Conservation (phyloP, 92 coral and sea anemone species). For the Porites divaricata region DNA sequence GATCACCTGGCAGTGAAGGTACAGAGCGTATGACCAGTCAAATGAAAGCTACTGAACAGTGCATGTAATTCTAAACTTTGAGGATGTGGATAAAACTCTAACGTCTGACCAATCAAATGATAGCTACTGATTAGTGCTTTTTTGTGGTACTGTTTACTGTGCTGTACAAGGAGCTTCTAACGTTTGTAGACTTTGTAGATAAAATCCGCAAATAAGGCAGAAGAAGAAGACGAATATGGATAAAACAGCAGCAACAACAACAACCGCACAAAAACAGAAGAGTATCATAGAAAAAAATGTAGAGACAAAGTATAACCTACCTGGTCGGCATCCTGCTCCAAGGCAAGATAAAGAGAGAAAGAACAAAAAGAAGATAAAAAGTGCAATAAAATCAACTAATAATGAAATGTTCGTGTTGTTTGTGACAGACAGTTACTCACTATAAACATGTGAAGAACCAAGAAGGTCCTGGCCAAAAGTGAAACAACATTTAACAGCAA, state of each 20-base stretch:
- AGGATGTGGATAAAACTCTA: neutral
- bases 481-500: too few species aligned
- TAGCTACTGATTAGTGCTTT: neutral
- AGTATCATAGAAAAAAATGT: neutral
- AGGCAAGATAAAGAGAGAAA: neutral
- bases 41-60: neutral
- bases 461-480: too few species aligned
- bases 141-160: neutral
- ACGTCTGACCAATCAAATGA: neutral
- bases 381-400: neutral
- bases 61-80: neutral
- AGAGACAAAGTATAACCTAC: conserved; percentile 18
- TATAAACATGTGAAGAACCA: too few species aligned
- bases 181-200: too few species aligned
- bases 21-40: neutral
- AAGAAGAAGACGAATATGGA: neutral
- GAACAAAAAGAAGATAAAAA: conserved; percentile 10
- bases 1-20: neutral
- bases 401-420: neutral
- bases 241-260: too few species aligned
- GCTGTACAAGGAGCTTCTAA: neutral
- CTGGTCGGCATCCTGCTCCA: conserved; percentile 44
- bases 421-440: neutral
- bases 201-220: neutral
- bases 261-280: neutral